phyloP scores from a whole-genome alignment of 2,888 invertebrate species.

The Acrobasis repandana region DNA sequence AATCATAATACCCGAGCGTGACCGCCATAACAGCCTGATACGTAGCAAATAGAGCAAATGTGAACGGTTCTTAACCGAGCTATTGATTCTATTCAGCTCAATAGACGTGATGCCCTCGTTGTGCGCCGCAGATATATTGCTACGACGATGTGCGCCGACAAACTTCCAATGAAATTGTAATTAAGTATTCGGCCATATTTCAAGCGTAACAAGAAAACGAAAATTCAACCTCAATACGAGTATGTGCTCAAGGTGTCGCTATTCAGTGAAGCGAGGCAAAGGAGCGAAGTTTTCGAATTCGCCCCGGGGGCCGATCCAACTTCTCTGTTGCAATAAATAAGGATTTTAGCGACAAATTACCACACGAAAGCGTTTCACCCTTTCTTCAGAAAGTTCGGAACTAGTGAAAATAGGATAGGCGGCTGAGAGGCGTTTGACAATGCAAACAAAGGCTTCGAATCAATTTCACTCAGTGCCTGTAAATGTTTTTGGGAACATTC shows the following conservation, averaged over 20 bases:
- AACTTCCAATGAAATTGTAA: constrained; percentile 57
- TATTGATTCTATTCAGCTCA: constrained; percentile 46
- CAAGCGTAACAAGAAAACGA: constrained; percentile 72
- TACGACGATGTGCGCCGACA: constrained; percentile 32
- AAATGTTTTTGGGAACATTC: constrained; percentile 29
- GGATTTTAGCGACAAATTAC: constrained; percentile 82
- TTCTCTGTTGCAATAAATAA: constrained; percentile 80
- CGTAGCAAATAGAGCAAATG: not conserved
- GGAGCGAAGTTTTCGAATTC: constrained; percentile 76
- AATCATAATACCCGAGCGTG: too few species aligned
- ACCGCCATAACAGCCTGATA: too few species aligned
- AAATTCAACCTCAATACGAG: constrained; percentile 78
- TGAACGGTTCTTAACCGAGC: constrained; percentile 39
- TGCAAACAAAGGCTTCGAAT: constrained; percentile 47
- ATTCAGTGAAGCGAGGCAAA: constrained; percentile 77
- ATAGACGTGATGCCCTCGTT: constrained; percentile 41
- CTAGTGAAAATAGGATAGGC: constrained; percentile 62
- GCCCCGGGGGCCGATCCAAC: constrained; percentile 77
- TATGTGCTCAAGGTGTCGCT: constrained; percentile 78
- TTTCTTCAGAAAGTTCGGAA: constrained; percentile 67
- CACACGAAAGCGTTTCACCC: constrained; percentile 75
- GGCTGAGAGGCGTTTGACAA: constrained; percentile 38
- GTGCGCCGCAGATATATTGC: constrained; percentile 37
- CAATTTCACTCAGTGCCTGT: constrained; percentile 31
- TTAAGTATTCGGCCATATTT: constrained; percentile 68